Conservation (phyloP, 1,140 invertebrate genomes). For the Ostrea edulis region DNA sequence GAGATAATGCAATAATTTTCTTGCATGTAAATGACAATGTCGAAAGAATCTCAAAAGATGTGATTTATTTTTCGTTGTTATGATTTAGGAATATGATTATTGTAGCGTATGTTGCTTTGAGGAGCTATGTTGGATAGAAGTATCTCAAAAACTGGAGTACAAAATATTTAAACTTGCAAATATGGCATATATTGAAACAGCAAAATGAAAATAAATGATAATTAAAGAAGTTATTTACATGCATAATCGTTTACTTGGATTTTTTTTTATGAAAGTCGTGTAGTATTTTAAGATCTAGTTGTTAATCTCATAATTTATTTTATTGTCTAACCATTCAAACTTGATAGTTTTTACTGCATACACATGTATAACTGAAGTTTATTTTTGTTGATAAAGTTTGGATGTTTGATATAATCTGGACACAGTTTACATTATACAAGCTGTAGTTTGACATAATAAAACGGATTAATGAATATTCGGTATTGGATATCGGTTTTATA, state of each 20-base stretch:
- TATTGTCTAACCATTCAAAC: not conserved
- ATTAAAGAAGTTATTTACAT: not conserved
- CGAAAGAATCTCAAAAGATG: constrained; percentile 25
- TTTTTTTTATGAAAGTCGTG: not conserved
- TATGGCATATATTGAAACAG: not conserved
- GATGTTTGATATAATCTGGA: too few relatives aligned
- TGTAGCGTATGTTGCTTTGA: not conserved
- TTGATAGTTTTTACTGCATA: too few relatives aligned
- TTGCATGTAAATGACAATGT: not conserved
- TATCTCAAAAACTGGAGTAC: too few relatives aligned
- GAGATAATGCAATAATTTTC: not conserved
- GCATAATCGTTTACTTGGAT: not conserved
- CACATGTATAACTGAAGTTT: too few relatives aligned
- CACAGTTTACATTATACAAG: too few relatives aligned
- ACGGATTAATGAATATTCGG: not conserved
- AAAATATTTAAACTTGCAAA: not conserved
- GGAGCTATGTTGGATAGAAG: not conserved
- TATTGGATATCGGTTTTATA: not conserved
- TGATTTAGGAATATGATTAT: not conserved
- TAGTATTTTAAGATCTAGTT: not conserved
- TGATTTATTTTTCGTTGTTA: constrained; percentile 35
- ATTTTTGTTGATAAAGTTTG: too few relatives aligned
- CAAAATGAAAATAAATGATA: not conserved
- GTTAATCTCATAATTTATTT: not conserved
- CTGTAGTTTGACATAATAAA: too few relatives aligned